Base-by-base conservation (phyloP, 53 echinoderm and acorn worm genomes). In the Patiria pectinifera region DNA sequence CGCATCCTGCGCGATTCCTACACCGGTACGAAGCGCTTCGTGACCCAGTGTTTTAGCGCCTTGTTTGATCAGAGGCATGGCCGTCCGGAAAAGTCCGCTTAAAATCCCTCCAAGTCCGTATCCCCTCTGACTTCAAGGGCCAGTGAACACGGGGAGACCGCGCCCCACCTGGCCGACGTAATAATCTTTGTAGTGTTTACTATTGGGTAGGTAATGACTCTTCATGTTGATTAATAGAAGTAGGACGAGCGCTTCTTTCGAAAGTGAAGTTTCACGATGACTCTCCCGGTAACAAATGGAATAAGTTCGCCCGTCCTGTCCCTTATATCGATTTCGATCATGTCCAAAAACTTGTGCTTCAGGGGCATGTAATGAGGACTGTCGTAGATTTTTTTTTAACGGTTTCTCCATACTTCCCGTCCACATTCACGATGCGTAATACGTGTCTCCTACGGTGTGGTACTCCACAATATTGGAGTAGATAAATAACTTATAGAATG, bases 191-290 rank as follows among this genome's bases (percentile, higher is more conserved):
- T 85, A 91, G 58, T 86, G 53, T 75, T 49, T 76, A 23, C 24
- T 26, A 15, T 1, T 88, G 48, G 77, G 78, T 23, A 45, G 79
- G 18, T 35, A 60, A 23, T 22, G 59, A 15, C 19, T n/a, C 16
- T 9, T 78, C 45, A 61, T 76, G 76, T 60, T 82, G 82, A 82
- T 83, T 71, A 86, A 48, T 43, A 43, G 19, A 89, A 84, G 80
- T 87, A 83, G 4, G 71, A 70, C 18, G 95, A 91, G 60, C 93
- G 91, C 24, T 44, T 87, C 63, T 87, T 83, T 86, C 86, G 85
- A 78, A 96, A 93, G 75, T 96, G 96, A 81, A 97, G 92, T 81
- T 94, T 97, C 71, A 92, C 86, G 80, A 97, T 91, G 47, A 94
- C 93, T 75, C 66, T 89, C 25, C 97, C 96, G 16, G 91, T 93